Evolutionary conservation across 23 tunicate genomes (phyloP).

Genomic region (Ciona savignyi): DNA sequence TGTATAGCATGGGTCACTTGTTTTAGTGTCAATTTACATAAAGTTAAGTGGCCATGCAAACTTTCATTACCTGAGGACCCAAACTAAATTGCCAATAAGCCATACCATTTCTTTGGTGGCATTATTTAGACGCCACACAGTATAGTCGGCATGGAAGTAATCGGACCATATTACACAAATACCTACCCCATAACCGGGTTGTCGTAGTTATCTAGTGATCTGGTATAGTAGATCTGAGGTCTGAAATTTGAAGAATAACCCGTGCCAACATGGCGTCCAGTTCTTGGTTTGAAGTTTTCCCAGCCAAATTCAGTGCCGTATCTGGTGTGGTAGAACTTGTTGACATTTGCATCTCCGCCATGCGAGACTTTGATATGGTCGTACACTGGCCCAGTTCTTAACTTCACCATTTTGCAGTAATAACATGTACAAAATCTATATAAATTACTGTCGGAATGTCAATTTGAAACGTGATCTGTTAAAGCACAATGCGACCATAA

Average conservation of each 20-base stretch:
- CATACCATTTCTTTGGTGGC: too few relatives aligned
- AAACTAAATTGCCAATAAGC: neutral
- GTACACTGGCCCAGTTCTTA: conserved; percentile 61
- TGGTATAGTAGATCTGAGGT: conserved; percentile 83
- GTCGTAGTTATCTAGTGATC: conserved; percentile 65
- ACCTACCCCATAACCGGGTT: conserved; percentile 88
- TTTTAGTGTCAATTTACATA: too few relatives aligned
- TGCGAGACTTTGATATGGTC: conserved; percentile 64
- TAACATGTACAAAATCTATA: too few relatives aligned
- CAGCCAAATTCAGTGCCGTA: conserved; percentile 63
- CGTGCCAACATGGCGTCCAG: conserved; percentile 66
- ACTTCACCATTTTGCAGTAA: conserved; percentile 43
- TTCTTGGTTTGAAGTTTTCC: conserved; percentile 56
- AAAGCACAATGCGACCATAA: too few relatives aligned
- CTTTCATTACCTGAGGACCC: too few relatives aligned
- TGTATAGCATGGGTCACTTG: too few relatives aligned
- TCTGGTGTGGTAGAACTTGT: conserved; percentile 72
- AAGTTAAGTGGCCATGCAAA: too few relatives aligned
- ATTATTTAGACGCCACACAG: too few relatives aligned
- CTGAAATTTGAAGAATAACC: conserved; percentile 88
- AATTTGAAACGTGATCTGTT: too few relatives aligned
- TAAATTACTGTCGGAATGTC: too few relatives aligned
- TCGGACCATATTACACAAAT: too few relatives aligned
- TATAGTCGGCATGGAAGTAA: too few relatives aligned
- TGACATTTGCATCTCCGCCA: conserved; percentile 41